Evolutionary conservation across 53 echinoderm and acorn worm genomes (phyloP).

Genomic region (Glandiceps talaboti): DNA sequence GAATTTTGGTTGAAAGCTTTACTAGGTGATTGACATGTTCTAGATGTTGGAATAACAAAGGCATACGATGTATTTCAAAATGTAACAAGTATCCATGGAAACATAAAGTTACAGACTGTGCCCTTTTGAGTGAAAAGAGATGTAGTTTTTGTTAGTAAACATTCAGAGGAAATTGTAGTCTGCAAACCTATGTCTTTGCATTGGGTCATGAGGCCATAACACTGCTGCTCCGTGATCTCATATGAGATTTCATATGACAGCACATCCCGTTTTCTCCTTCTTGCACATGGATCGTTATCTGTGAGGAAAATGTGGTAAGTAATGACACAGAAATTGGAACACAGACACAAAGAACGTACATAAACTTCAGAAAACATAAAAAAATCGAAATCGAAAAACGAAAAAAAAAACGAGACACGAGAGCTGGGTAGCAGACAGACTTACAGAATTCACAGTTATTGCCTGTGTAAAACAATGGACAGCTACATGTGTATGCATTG

Average conservation of each 20-base stretch:
- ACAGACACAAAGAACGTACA: neutral
- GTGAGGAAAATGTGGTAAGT: neutral
- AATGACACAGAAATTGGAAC: neutral
- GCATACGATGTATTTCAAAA: too few relatives aligned
- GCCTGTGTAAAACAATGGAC: conserved; percentile 3
- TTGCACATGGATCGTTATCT: neutral
- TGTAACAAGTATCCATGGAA: too few relatives aligned
- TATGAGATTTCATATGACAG: neutral
- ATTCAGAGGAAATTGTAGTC: neutral
- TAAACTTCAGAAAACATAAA: neutral
- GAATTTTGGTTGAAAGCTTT: too few relatives aligned
- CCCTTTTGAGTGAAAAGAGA: too few relatives aligned
- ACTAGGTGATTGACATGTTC: too few relatives aligned
- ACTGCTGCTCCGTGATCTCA: neutral
- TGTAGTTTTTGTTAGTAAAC: neutral
- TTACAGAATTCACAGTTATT: neutral
- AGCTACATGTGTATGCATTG: conserved; percentile 10
- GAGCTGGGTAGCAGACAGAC: too few relatives aligned
- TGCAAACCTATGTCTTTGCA: neutral
- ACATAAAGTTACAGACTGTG: too few relatives aligned
- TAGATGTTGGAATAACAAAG: too few relatives aligned
- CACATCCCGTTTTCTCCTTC: neutral
- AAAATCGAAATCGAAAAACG: neutral
- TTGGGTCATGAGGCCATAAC: neutral
- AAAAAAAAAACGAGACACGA: too few relatives aligned